Base-by-base conservation (phyloP, 1,140 invertebrate species). In the Yoshiicerus persimilis region DNA sequence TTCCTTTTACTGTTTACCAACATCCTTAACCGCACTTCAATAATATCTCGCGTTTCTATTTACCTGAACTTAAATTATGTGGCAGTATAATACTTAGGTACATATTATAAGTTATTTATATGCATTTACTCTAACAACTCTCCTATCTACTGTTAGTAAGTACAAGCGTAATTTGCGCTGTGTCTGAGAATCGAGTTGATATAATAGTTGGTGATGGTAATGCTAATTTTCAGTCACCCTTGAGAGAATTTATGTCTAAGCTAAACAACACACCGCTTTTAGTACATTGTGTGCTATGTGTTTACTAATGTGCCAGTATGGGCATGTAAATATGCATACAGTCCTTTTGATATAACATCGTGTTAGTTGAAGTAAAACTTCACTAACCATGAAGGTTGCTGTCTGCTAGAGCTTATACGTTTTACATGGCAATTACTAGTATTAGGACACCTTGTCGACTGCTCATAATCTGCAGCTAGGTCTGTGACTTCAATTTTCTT, bases 351-450 rank as follows among this genome's bases (percentile, higher is more conserved):
- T 77, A 20, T 80, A 34, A 20, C 34, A 34, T 32, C 30, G 75
- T 32, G 8, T 70, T 9, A 80, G n/a, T 56, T 80, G 75, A 80
- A 80, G 75, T 56, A 80, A 80, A 80, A 80, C 34, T 80, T 20
- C 20, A 80, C 75, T 36, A 30, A 80, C 75, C 75, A 80, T 80
- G 75, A 80, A 80, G 75, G 75, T 80, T 80, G 75, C 75, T 36
- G 75, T 80, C 30, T 36, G 30, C 32, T 38, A 56, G 75, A 36
- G 75, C 30, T 36, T 80, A 80, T 16, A 9, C 30, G 16, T n/a
- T 80, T 38, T 23, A 80, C 75, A 36, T 80, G n/a, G 75, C n/a
- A 80, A 80, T 80, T 80, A 80, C 75, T 56, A 56, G 47, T 34
- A 80, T 80, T 80, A 80, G 75, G 75, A 80, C 75, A 34, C 30